These are phyloP conservation scores for Oncorhynchus mykiss DNA, from an alignment of 2,113 vertebrate genomes.

Conservation along the genomic window DNA sequence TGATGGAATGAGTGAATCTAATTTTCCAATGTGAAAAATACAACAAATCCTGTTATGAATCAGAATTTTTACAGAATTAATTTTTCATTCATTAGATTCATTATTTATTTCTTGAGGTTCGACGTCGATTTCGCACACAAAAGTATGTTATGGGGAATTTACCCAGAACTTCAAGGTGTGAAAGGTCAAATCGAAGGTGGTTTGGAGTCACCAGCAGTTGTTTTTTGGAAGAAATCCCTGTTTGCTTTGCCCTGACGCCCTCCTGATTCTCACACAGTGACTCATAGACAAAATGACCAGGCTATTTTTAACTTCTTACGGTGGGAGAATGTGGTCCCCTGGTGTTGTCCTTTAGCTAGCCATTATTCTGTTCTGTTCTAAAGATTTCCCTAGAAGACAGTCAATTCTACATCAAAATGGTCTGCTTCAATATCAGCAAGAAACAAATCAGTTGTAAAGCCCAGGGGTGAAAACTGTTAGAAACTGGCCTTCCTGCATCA, in stretches of 20 bases:
- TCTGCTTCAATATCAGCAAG: too few relatives aligned
- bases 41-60: too few relatives aligned
- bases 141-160: too few relatives aligned
- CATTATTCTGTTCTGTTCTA: not conserved
- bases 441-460: not conserved
- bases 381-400: not conserved
- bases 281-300: not conserved
- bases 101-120: too few relatives aligned
- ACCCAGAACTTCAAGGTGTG: not conserved
- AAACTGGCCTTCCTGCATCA: too few relatives aligned
- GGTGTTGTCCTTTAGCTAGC: not conserved
- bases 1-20: not conserved
- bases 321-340: constrained; percentile 70
- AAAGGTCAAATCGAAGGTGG: not conserved
- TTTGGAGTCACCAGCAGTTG: constrained; percentile 74
- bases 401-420: not conserved
- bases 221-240: constrained; percentile 11
- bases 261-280: constrained; percentile 3
- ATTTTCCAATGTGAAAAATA: not conserved
- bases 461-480: too few relatives aligned
- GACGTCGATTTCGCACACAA: too few relatives aligned
- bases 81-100: too few relatives aligned
- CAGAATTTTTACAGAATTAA: too few relatives aligned
- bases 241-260: too few relatives aligned
- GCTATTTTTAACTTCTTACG: constrained; percentile 74